Percentiles rank a stretch among this genome's conserved stretches.
Evolutionary conservation across 2,888 invertebrate species (phyloP).

Genomic region (Abrostola tripartita): DNA sequence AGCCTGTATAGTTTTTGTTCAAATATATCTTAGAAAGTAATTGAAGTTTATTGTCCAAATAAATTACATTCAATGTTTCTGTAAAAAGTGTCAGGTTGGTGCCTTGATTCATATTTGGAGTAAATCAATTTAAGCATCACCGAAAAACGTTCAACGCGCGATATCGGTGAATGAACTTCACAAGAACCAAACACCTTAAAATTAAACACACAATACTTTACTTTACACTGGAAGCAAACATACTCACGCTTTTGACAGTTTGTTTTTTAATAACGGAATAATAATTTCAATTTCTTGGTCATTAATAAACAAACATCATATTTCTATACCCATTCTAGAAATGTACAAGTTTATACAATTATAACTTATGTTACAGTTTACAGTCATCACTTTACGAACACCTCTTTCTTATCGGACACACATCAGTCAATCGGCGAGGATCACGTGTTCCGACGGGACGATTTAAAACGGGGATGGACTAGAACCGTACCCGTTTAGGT

Average conservation of each 20-base stretch:
- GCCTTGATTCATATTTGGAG: slow-evolving; percentile 6
- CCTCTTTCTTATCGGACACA: slow-evolving; percentile 56
- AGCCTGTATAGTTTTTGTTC: slow-evolving; percentile 18
- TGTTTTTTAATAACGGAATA: slow-evolving; percentile 14
- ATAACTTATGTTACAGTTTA: too few relatives aligned
- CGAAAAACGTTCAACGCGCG: neutral
- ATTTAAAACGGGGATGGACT: slow-evolving; percentile 73
- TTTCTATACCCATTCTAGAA: slow-evolving; percentile 23
- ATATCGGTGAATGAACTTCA: neutral
- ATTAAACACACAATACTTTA: neutral
- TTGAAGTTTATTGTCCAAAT: slow-evolving; percentile 26
- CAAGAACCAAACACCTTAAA: neutral
- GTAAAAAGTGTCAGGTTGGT: neutral
- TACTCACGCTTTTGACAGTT: slow-evolving; percentile 13
- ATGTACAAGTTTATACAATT: slow-evolving; percentile 48
- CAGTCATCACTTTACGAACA: slow-evolving; percentile 55
- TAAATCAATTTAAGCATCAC: slow-evolving; percentile 4
- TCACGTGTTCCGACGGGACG: slow-evolving; percentile 61
- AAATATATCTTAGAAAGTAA: slow-evolving; percentile 15
- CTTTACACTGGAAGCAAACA: neutral
- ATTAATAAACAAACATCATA: slow-evolving; percentile 25
- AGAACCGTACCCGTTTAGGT: slow-evolving; percentile 74
- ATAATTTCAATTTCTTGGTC: slow-evolving; percentile 41
- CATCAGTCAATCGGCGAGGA: slow-evolving; percentile 61
- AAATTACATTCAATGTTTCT: slow-evolving; percentile 13